Conservation (phyloP, 2,113 vertebrate species). For the Cyprinus carpio region DNA sequence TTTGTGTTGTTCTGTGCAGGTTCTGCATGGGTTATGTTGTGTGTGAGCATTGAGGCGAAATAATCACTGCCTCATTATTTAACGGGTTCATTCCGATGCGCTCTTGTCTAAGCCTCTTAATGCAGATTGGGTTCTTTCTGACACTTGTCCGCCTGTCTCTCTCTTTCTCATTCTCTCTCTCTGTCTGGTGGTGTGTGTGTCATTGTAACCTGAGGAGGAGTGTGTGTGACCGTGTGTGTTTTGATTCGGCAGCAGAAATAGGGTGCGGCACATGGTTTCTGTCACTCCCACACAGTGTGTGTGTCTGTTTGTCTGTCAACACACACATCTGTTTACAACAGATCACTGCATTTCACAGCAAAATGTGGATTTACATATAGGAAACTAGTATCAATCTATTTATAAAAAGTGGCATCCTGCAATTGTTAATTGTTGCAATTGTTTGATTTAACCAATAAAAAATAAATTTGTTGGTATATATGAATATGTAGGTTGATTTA, state of each 20-base stretch:
- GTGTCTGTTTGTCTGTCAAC: neutral
- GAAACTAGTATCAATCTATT: too few relatives aligned
- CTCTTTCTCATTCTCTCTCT: constrained; percentile 10
- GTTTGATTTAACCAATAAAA: too few relatives aligned
- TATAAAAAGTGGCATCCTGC: too few relatives aligned
- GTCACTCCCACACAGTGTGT: constrained; percentile 11
- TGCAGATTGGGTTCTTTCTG: constrained; percentile 64
- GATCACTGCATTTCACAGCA: neutral
- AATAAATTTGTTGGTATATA: too few relatives aligned
- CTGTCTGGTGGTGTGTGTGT: constrained; percentile 33
- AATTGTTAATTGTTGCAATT: too few relatives aligned
- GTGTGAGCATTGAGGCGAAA: constrained; percentile 46
- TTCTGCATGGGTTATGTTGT: constrained; percentile 5
- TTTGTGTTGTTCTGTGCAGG: constrained; percentile 18
- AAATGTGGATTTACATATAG: too few relatives aligned
- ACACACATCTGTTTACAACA: neutral
- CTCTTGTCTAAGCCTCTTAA: constrained; percentile 69
- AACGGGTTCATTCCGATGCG: constrained; percentile 70
- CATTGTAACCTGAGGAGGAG: neutral
- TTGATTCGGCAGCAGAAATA: constrained; percentile 29
- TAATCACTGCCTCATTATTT: constrained; percentile 70
- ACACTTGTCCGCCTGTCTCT: constrained; percentile 20
- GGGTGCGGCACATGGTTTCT: constrained; percentile 24
- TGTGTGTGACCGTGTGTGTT: constrained; percentile 69
- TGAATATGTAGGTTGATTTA: too few relatives aligned